Percentiles rank a stretch among this genome's conserved stretches.
These are phyloP conservation scores for Chymomyza costata DNA, from an alignment of 1,140 invertebrate species.

Conservation along the genomic window DNA sequence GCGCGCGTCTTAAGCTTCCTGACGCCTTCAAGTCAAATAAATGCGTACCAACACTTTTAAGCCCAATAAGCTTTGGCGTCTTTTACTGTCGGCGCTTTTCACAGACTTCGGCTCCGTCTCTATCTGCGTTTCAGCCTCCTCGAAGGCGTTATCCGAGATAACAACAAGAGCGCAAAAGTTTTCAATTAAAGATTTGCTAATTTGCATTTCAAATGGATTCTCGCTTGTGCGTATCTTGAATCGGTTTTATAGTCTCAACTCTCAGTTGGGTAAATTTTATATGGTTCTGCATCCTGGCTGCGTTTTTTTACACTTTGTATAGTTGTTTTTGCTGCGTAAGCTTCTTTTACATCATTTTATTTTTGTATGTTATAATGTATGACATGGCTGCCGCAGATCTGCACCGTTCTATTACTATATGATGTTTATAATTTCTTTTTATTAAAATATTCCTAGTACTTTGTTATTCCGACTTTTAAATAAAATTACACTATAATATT, in stretches of 20 bases:
- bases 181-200: constrained; percentile 64
- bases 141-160: neutral
- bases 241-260: constrained; percentile 37
- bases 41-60: constrained; percentile 52
- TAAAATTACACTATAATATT: too few relatives aligned
- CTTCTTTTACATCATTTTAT: too few relatives aligned
- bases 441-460: too few relatives aligned
- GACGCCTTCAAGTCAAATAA: constrained; percentile 3
- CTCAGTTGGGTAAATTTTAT: too few relatives aligned
- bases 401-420: too few relatives aligned
- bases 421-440: too few relatives aligned
- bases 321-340: too few relatives aligned
- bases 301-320: too few relatives aligned
- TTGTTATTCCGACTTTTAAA: too few relatives aligned
- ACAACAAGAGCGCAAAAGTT: constrained; percentile 44
- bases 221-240: constrained; percentile 46
- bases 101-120: neutral
- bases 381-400: too few relatives aligned
- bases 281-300: too few relatives aligned
- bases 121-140: neutral
- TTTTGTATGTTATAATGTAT: too few relatives aligned
- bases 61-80: constrained; percentile 23
- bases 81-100: neutral
- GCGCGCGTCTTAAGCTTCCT: constrained; percentile 43
- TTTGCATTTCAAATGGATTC: constrained; percentile 67